These are phyloP conservation scores for Sebastes wilsoni DNA, from an alignment of 2,797 vertebrate species.

Conservation along the genomic window DNA sequence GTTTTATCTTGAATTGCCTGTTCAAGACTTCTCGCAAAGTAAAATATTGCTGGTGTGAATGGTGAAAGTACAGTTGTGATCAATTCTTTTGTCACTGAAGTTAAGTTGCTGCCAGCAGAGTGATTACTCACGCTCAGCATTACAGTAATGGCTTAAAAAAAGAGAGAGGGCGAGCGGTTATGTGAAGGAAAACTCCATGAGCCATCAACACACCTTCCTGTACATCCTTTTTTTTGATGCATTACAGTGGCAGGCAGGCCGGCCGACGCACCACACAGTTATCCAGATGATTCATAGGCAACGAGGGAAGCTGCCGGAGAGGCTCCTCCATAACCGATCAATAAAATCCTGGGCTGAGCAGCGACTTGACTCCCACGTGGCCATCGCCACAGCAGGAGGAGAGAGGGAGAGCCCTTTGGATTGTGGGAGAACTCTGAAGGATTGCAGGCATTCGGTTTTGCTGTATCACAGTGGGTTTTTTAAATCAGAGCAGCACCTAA, in stretches of 20 bases:
- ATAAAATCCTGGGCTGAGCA: slow-evolving; percentile 55
- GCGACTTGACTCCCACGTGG: slow-evolving; percentile 55
- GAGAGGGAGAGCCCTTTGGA: slow-evolving; percentile 33
- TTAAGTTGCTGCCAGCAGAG: slow-evolving; percentile 23
- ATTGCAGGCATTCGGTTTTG: slow-evolving; percentile 25
- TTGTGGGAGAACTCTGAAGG: slow-evolving; percentile 35
- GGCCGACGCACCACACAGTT: slow-evolving; percentile 38
- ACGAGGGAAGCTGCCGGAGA: slow-evolving; percentile 37
- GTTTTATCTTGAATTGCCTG: slow-evolving; percentile 43
- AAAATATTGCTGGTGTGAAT: slow-evolving; percentile 44
- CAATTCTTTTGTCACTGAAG: slow-evolving; percentile 54
- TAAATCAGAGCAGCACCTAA: background rate
- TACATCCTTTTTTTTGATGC: background rate
- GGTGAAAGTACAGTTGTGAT: slow-evolving; percentile 51
- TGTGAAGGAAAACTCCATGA: slow-evolving; percentile 4
- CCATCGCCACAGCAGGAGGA: slow-evolving; percentile 32
- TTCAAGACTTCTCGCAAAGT: slow-evolving; percentile 20
- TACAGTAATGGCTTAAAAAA: slow-evolving; percentile 15
- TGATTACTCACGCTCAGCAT: slow-evolving; percentile 35
- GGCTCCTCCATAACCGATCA: slow-evolving; percentile 66
- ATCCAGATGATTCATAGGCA: slow-evolving; percentile 61
- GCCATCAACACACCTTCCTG: slow-evolving; percentile 13
- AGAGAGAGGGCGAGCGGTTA: background rate
- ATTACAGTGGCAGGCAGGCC: slow-evolving; percentile 5
- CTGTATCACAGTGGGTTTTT: slow-evolving; percentile 5